phyloP scores from a whole-genome alignment of 2,888 invertebrate species.

The Linnaemya vulpina region DNA sequence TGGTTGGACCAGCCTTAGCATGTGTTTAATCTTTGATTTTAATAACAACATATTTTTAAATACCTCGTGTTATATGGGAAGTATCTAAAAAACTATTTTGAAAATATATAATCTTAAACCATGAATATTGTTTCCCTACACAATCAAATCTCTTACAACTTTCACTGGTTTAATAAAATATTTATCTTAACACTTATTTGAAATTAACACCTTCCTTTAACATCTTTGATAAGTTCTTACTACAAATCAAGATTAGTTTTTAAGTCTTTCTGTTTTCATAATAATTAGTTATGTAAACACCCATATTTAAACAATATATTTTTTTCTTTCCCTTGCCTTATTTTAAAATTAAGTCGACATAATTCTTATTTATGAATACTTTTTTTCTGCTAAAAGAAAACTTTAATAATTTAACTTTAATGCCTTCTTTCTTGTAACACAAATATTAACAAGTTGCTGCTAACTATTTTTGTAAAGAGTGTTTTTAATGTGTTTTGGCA shows the following conservation, averaged over 20 bases:
- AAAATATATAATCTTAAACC: no score
- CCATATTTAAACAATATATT: slow-evolving; percentile 43
- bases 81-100: no score
- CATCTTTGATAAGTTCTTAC: not conserved
- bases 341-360: slow-evolving; percentile 48
- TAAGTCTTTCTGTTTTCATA: slow-evolving; percentile 10
- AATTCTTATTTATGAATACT: slow-evolving; percentile 65
- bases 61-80: no score
- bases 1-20: no score
- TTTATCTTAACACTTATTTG: not conserved
- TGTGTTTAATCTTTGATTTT: no score
- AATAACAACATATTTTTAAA: no score
- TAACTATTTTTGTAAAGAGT: slow-evolving; percentile 24
- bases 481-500: not conserved
- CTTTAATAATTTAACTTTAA: slow-evolving; percentile 64
- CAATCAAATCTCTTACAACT: not conserved
- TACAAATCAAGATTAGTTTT: slow-evolving; percentile 20
- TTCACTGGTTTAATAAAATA: not conserved
- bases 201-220: not conserved
- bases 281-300: slow-evolving; percentile 60
- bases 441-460: slow-evolving; percentile 53
- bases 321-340: not conserved
- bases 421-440: slow-evolving; percentile 50
- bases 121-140: no score
- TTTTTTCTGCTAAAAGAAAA: slow-evolving; percentile 50